These are phyloP conservation scores for Gryon sp. DNA, from an alignment of 1,140 invertebrate species.

Conservation along the genomic window DNA sequence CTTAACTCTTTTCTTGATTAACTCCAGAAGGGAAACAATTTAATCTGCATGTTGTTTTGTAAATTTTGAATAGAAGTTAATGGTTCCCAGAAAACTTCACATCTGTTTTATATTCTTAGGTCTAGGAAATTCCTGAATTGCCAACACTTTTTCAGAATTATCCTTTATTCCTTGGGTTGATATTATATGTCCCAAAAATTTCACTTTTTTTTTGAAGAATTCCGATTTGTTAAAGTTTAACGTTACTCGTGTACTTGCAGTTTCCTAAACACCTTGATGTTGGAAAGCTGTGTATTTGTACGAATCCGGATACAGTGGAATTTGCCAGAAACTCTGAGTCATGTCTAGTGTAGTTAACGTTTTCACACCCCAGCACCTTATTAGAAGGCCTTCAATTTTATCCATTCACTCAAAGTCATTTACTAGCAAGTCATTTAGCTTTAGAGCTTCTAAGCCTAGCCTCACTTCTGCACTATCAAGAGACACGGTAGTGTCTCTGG, in stretches of 20 bases:
- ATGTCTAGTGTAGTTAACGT: conserved; percentile 67
- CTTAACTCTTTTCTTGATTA: conserved; percentile 18
- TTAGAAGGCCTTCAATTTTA: background rate
- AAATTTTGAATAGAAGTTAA: conserved; percentile 76
- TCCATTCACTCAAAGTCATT: background rate
- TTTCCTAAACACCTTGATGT: conserved; percentile 1
- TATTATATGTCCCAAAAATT: conserved; percentile 22
- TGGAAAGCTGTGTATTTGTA: conserved; percentile 64
- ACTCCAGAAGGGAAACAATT: conserved; percentile 16
- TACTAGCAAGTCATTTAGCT: background rate
- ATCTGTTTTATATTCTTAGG: conserved; percentile 59
- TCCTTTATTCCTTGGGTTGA: conserved; percentile 4
- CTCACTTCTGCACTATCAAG: conserved; percentile 26
- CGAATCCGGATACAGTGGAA: conserved; percentile 59
- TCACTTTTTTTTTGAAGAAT: conserved; percentile 3
- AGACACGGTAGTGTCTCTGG: no score
- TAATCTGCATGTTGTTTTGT: conserved; percentile 49
- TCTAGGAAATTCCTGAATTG: conserved; percentile 6
- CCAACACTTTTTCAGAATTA: conserved; percentile 38
- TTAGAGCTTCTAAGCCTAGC: conserved; percentile 62
- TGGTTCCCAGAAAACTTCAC: conserved; percentile 74
- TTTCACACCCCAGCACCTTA: conserved; percentile 21
- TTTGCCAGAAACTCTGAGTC: conserved; percentile 71
- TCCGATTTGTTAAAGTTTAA: conserved; percentile 21
- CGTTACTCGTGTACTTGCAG: conserved; percentile 1